Conservation (phyloP, 2,888 invertebrate species). For the Andricus curvator region DNA sequence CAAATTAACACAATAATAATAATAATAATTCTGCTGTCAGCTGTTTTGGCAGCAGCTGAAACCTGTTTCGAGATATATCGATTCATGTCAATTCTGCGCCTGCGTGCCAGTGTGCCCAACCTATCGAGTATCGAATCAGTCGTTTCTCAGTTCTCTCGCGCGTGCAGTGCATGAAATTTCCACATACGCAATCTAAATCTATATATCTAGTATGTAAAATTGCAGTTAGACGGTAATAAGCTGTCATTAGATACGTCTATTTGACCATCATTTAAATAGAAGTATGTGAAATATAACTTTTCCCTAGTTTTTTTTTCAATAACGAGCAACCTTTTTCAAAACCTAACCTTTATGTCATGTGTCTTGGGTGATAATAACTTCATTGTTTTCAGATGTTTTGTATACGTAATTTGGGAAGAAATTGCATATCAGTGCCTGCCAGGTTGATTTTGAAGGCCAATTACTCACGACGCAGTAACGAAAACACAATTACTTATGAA, state of each 20-base stretch:
- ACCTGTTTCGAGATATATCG: no score
- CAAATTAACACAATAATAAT: no score
- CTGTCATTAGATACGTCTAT: slow-evolving; percentile 7
- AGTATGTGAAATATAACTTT: slow-evolving; percentile 13
- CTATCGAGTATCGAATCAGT: no score
- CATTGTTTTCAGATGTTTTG: slow-evolving; percentile 71
- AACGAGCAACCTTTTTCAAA: not conserved
- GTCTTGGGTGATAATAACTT: not conserved
- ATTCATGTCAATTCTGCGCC: no score
- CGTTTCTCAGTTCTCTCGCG: no score
- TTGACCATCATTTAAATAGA: not conserved
- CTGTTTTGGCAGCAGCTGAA: no score
- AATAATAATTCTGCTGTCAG: no score
- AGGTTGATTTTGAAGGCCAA: slow-evolving; percentile 64
- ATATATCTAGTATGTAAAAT: slow-evolving; percentile 39
- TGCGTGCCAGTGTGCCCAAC: no score
- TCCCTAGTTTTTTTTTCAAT: not conserved
- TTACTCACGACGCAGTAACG: slow-evolving; percentile 72
- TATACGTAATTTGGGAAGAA: slow-evolving; percentile 67
- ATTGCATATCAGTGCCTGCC: slow-evolving; percentile 61
- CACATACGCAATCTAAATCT: slow-evolving; percentile 33
- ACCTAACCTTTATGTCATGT: slow-evolving; percentile 8
- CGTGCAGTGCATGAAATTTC: not conserved
- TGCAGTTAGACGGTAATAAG: slow-evolving; percentile 32
- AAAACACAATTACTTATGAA: slow-evolving; percentile 69